Conservation (phyloP, 2,888 invertebrate species). For the Calliphora vomitoria region DNA sequence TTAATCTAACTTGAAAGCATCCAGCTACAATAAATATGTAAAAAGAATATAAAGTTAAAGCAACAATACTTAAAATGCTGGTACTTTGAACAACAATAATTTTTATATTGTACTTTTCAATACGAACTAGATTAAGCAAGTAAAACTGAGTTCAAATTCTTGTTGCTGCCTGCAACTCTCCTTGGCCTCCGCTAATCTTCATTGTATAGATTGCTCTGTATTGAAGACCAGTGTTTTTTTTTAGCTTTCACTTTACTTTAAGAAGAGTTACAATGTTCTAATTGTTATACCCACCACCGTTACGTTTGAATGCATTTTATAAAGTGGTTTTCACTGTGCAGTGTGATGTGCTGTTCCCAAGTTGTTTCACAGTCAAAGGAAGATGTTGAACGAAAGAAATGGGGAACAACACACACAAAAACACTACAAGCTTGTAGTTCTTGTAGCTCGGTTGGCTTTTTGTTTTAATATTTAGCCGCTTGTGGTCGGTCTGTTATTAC, state of each 20-base stretch:
- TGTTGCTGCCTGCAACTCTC: neutral
- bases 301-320: slow-evolving; percentile 69
- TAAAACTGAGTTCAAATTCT: slow-evolving; percentile 54
- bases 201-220: neutral
- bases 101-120: slow-evolving; percentile 33
- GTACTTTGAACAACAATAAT: slow-evolving; percentile 34
- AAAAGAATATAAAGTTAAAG: no score
- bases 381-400: slow-evolving; percentile 13
- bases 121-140: slow-evolving; percentile 40
- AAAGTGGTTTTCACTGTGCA: slow-evolving; percentile 34
- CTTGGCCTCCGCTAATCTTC: slow-evolving; percentile 21
- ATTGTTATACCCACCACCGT: slow-evolving; percentile 70
- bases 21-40: slow-evolving; percentile 29
- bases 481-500: slow-evolving; percentile 62
- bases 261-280: slow-evolving; percentile 68
- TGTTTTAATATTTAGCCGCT: slow-evolving; percentile 55
- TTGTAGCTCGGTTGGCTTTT: slow-evolving; percentile 8
- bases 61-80: slow-evolving; percentile 16
- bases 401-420: neutral
- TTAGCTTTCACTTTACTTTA: slow-evolving; percentile 65
- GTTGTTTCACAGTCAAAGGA: neutral
- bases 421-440: slow-evolving; percentile 31
- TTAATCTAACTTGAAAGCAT: slow-evolving; percentile 38
- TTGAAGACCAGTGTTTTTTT: neutral
- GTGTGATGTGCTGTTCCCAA: neutral